Conservation (phyloP, 2,797 vertebrate species). For the Chanos chanos region DNA sequence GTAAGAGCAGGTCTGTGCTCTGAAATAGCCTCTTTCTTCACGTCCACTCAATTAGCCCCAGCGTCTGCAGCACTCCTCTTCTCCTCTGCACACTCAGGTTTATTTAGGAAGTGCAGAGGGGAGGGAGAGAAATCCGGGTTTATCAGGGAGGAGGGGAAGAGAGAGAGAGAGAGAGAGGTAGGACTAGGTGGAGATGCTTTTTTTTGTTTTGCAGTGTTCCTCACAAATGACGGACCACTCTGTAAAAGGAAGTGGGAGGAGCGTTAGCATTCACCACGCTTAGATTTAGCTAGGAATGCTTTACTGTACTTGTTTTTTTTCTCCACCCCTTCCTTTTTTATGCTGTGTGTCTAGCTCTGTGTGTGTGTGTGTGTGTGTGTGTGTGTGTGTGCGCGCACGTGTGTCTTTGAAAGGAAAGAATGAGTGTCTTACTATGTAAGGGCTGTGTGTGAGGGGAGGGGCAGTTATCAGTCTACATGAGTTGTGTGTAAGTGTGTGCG, state of each 20-base stretch:
- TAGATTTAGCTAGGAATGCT: conserved; percentile 71
- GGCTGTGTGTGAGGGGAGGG: conserved; percentile 40
- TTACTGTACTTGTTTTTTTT: conserved; percentile 64
- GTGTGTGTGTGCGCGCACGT: conserved; percentile 27
- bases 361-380: not conserved
- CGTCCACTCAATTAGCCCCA: conserved; percentile 59
- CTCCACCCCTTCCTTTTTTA: conserved; percentile 42
- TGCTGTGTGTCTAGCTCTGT: not conserved
- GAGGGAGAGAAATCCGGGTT: conserved; percentile 29
- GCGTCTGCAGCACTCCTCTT: conserved; percentile 61
- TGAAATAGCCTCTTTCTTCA: conserved; percentile 55
- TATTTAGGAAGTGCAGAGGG: conserved; percentile 73
- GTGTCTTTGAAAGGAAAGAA: conserved; percentile 39
- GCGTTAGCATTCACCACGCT: conserved; percentile 56
- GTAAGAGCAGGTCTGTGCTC: too few species aligned
- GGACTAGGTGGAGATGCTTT: too few species aligned
- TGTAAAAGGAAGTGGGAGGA: conserved; percentile 68
- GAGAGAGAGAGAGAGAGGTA: conserved; percentile 1
- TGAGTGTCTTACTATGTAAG: conserved; percentile 42
- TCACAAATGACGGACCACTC: conserved; percentile 57
- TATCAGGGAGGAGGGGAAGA: not conserved
- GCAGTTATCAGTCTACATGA: conserved; percentile 9
- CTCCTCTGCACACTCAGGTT: conserved; percentile 60
- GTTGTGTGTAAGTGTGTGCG: not conserved
- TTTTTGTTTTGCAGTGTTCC: conserved; percentile 57